These are phyloP conservation scores for Rhopalosiphum nymphaeae DNA, from an alignment of 2,888 invertebrate species.

Conservation along the genomic window DNA sequence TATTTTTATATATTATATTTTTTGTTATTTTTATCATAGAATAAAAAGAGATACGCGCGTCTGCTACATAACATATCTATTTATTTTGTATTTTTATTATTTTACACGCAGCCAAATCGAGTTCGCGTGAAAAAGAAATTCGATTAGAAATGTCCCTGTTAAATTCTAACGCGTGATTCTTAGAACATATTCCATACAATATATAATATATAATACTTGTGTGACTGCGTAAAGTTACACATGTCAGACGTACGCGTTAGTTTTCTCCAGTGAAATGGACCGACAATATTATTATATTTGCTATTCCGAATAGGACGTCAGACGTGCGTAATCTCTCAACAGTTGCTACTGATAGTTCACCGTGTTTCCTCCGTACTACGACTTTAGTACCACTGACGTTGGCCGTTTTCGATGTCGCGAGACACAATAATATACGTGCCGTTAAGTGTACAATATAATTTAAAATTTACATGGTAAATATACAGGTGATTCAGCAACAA, in stretches of 20 bases:
- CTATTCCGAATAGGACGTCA: slow-evolving; percentile 27
- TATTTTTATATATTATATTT: neutral
- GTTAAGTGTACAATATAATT: neutral
- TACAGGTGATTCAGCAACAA: too few relatives aligned
- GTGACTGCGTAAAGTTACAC: neutral
- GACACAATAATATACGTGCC: neutral
- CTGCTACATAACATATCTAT: neutral
- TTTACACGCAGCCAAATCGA: neutral
- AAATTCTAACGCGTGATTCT: neutral
- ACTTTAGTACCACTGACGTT: neutral
- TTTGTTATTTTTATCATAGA: neutral
- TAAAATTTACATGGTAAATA: too few relatives aligned
- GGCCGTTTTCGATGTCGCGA: neutral
- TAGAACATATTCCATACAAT: neutral
- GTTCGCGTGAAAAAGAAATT: neutral
- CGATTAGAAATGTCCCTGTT: slow-evolving; percentile 32
- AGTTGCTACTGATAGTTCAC: slow-evolving; percentile 20
- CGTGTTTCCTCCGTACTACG: neutral
- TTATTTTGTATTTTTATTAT: slow-evolving; percentile 1
- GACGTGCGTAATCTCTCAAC: slow-evolving; percentile 44
- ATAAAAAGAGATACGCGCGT: neutral
- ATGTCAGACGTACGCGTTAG: neutral
- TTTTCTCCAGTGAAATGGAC: neutral
- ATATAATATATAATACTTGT: neutral
- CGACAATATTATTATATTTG: slow-evolving; percentile 23